A percentile compares a stretch with the other conserved stretches of the same genome.
Evolutionary conservation across 2,888 invertebrate species (phyloP).

Genomic region (Drosophila planitibia): DNA sequence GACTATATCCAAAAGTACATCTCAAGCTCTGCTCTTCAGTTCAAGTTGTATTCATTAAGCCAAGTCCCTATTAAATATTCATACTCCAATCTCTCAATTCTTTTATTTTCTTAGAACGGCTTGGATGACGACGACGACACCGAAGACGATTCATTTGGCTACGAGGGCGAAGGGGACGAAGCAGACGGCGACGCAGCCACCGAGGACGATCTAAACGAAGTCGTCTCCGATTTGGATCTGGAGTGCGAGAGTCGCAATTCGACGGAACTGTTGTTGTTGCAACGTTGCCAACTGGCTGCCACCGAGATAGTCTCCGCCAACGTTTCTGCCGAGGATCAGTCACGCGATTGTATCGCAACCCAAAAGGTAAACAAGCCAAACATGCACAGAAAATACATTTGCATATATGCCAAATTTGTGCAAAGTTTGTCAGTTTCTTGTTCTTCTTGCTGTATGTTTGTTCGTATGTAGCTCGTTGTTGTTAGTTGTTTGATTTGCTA

Average conservation of each 20-base stretch:
- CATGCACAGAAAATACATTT: constrained; percentile 7
- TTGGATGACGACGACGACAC: constrained; percentile 77
- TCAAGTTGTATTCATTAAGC: background rate
- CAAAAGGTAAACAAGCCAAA: constrained; percentile 72
- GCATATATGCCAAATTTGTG: constrained; percentile 64
- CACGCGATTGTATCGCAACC: constrained; percentile 80
- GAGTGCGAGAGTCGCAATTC: constrained; percentile 74
- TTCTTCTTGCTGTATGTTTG: constrained; percentile 27
- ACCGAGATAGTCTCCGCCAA: constrained; percentile 59
- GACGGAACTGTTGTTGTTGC: constrained; percentile 68
- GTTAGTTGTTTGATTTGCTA: constrained; percentile 38
- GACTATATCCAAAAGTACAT: background rate
- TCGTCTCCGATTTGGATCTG: constrained; percentile 79
- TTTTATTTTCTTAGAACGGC: constrained; percentile 60
- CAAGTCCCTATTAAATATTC: background rate
- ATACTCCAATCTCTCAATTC: background rate
- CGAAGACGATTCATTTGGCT: constrained; percentile 74
- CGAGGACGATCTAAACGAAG: constrained; percentile 83
- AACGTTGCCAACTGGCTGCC: constrained; percentile 62
- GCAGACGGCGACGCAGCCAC: constrained; percentile 74
- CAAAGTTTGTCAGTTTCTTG: constrained; percentile 26
- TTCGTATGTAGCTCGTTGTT: constrained; percentile 43
- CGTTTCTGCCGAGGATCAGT: constrained; percentile 64
- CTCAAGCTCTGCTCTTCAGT: background rate
- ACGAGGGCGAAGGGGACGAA: constrained; percentile 67